Evolutionary conservation across 2,797 vertebrate species (phyloP).

Genomic region (Enteromius argenteus): DNA sequence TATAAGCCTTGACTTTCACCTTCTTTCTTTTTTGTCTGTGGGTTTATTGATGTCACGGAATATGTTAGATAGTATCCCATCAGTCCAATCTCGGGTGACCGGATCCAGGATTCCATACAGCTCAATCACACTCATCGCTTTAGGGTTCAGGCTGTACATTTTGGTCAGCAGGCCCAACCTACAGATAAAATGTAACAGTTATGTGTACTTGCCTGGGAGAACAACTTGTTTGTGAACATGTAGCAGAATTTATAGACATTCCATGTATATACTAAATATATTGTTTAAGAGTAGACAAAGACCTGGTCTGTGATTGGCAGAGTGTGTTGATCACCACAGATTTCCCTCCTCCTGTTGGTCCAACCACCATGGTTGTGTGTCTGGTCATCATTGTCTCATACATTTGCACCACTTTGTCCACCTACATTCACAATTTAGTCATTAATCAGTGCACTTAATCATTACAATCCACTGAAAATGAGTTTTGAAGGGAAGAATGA

Average conservation of each 20-base stretch:
- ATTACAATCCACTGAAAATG: neutral
- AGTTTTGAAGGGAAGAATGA: conserved; percentile 58
- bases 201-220: neutral
- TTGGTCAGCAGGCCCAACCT: conserved; percentile 91
- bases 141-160: conserved; percentile 90
- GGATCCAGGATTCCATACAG: conserved; percentile 95
- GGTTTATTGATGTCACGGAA: conserved; percentile 95
- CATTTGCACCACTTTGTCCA: conserved; percentile 98
- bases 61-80: conserved; percentile 97
- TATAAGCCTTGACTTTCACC: conserved; percentile 73
- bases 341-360: conserved; percentile 96
- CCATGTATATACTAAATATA: neutral
- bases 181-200: conserved; percentile 21
- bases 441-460: neutral
- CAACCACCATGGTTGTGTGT: conserved; percentile 97
- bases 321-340: conserved; percentile 94
- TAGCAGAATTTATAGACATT: neutral
- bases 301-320: conserved; percentile 95
- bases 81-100: conserved; percentile 93
- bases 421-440: conserved; percentile 74
- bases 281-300: conserved; percentile 63
- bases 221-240: neutral
- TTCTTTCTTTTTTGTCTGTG: conserved; percentile 91
- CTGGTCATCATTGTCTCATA: conserved; percentile 98
- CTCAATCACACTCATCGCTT: conserved; percentile 94